Evolutionary conservation across 2,797 vertebrate genomes (phyloP).

Genomic region (Pteronotus mesoamericanus): DNA sequence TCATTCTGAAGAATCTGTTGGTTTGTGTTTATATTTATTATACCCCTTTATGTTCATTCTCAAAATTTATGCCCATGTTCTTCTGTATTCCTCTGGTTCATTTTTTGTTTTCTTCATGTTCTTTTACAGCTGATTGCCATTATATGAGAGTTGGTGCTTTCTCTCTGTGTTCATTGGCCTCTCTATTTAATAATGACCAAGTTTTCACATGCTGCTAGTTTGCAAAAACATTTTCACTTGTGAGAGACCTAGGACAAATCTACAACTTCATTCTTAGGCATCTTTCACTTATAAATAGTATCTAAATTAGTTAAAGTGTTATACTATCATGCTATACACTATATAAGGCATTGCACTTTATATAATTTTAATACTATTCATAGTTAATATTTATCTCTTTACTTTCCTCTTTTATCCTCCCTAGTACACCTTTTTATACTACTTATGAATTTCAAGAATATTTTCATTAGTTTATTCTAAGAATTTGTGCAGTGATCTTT

Average conservation of each 20-base stretch:
- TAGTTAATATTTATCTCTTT: background rate
- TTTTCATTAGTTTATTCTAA: conserved; percentile 23
- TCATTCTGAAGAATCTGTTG: background rate
- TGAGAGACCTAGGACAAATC: conserved; percentile 1
- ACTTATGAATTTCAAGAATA: background rate
- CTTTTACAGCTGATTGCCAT: background rate
- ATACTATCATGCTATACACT: background rate
- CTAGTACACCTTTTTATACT: background rate
- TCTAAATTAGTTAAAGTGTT: background rate
- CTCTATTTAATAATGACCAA: background rate
- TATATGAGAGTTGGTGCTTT: background rate
- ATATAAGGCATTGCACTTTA: background rate
- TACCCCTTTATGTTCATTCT: background rate
- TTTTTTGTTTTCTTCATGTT: background rate
- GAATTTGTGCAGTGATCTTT: background rate
- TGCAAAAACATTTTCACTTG: background rate
- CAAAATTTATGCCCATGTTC: background rate
- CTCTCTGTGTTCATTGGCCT: background rate
- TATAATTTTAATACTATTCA: background rate
- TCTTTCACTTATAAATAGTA: conserved; percentile 14
- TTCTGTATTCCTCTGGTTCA: background rate
- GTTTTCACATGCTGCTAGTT: background rate
- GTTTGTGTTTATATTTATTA: background rate
- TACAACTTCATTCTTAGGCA: background rate
- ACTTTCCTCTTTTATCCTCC: background rate